Percentiles rank a stretch among this genome's conserved stretches.
Evolutionary conservation across 2,113 vertebrate genomes (phyloP).

Genomic region (Peucedramus taeniatus): DNA sequence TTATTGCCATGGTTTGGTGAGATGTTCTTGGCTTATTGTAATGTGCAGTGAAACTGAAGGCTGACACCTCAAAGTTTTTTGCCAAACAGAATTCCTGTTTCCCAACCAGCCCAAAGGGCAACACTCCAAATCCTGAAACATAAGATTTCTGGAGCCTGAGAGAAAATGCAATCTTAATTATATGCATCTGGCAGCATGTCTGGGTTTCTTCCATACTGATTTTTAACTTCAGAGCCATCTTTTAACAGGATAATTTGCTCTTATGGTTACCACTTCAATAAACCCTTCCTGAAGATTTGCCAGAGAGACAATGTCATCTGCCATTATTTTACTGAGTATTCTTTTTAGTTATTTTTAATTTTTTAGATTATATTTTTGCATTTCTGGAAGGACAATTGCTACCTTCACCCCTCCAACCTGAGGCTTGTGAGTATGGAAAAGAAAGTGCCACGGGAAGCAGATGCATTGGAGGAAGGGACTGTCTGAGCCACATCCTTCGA

Average conservation of each 20-base stretch:
- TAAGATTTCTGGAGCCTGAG: not conserved
- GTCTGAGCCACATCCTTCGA: not conserved
- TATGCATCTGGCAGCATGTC: not conserved
- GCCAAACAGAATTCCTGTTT: not conserved
- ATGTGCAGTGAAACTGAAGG: not conserved
- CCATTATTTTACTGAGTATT: not conserved
- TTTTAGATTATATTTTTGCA: not conserved
- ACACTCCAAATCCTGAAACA: not conserved
- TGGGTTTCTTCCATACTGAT: not conserved
- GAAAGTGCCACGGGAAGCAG: not conserved
- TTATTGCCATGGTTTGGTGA: not conserved
- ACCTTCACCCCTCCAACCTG: not conserved
- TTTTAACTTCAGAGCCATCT: not conserved
- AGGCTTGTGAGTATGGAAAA: not conserved
- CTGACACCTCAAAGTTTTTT: not conserved
- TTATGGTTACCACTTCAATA: not conserved
- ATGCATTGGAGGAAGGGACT: not conserved
- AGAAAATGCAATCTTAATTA: not conserved
- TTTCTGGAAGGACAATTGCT: not conserved
- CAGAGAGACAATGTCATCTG: not conserved
- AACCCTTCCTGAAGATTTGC: not conserved
- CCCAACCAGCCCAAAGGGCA: not conserved
- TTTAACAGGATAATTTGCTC: constrained; percentile 2
- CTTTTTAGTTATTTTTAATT: not conserved
- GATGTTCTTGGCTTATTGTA: not conserved